Conservation (phyloP, 1,140 invertebrate species). For the Euglossa dilemma region DNA sequence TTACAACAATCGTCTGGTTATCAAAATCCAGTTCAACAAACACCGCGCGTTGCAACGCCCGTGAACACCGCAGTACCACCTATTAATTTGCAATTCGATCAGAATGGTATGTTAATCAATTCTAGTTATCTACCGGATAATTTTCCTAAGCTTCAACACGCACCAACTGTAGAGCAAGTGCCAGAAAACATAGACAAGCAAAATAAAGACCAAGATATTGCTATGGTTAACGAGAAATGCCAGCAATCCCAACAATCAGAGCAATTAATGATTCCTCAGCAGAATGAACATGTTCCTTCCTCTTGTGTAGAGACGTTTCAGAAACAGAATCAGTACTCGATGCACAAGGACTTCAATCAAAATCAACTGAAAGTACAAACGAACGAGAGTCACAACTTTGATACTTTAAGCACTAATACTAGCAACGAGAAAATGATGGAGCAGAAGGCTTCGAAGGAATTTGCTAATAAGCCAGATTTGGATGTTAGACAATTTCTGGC, state of each 20-base stretch:
- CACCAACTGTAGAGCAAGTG: conserved; percentile 34
- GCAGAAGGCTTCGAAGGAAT: conserved; percentile 71
- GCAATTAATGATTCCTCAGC: conserved; percentile 47
- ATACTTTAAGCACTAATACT: conserved; percentile 10
- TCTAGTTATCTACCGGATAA: conserved; percentile 71
- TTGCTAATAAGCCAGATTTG: conserved; percentile 78
- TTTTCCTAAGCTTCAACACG: conserved; percentile 59
- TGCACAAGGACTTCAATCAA: conserved; percentile 46
- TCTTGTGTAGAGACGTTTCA: conserved; percentile 32
- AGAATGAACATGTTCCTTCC: conserved; percentile 28
- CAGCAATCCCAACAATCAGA: conserved; percentile 57
- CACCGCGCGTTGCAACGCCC: conserved; percentile 50
- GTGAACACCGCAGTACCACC: conserved; percentile 67
- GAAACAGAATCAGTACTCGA: conserved; percentile 37
- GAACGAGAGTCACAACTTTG: conserved; percentile 25
- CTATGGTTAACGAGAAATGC: conserved; percentile 26
- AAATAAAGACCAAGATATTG: conserved; percentile 34
- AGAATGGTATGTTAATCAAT: conserved; percentile 79
- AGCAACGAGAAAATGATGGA: conserved; percentile 33
- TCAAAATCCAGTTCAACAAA: conserved; percentile 74
- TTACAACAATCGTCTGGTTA: conserved; percentile 76
- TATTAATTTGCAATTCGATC: conserved; percentile 81
- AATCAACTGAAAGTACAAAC: conserved; percentile 51
- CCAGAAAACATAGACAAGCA: conserved; percentile 48
- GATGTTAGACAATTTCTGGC: conserved; percentile 81